A percentile compares a stretch with the other conserved stretches of the same genome.
phyloP scores from a whole-genome alignment of 2,113 vertebrate species.

The Microtus richardsoni region DNA sequence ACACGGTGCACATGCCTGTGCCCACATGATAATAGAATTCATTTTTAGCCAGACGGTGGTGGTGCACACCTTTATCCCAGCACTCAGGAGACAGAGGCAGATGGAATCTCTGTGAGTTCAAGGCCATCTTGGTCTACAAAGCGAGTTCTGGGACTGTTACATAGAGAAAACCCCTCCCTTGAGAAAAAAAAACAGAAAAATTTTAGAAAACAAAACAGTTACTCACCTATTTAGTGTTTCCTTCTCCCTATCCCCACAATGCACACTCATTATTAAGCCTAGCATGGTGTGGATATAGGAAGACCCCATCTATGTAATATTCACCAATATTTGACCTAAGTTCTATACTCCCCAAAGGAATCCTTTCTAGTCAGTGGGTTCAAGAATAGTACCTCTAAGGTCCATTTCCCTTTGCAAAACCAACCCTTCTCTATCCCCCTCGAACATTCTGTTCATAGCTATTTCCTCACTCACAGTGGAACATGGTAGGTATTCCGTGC shows the following conservation, averaged over 20 bases:
- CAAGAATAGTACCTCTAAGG: neutral
- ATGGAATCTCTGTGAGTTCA: neutral
- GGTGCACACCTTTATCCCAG: neutral
- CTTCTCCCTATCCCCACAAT: neutral
- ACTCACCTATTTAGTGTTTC: neutral
- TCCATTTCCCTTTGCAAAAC: neutral
- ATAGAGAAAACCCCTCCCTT: neutral
- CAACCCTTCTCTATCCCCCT: neutral
- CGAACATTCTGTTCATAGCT: neutral
- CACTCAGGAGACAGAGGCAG: neutral
- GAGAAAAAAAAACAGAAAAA: neutral
- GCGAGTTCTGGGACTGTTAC: neutral
- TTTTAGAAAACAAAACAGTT: neutral
- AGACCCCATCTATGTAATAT: neutral
- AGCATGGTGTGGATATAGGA: neutral
- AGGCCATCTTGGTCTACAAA: neutral
- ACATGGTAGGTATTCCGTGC: neutral
- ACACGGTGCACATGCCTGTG: too few species aligned
- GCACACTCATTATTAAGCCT: neutral
- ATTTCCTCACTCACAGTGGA: fast-evolving
- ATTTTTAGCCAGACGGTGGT: neutral
- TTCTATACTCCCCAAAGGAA: neutral
- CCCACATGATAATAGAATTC: neutral
- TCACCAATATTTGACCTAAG: neutral
- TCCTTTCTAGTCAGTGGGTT: neutral